These are phyloP conservation scores for Siderastrea siderea DNA, from an alignment of 92 coral and sea anemone species.

Conservation along the genomic window DNA sequence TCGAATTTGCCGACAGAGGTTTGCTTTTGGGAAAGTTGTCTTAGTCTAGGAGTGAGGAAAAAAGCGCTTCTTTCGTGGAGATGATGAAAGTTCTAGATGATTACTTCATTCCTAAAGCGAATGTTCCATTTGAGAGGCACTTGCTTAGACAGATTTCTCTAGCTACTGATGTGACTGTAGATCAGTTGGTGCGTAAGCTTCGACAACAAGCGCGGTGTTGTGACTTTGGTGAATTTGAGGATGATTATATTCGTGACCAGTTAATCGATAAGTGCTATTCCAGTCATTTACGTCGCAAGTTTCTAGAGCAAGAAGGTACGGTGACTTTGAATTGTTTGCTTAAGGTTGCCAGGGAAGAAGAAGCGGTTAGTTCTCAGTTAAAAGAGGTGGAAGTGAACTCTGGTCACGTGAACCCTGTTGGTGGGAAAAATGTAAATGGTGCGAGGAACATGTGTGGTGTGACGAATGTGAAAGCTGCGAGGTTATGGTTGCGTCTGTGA, in stretches of 20 bases:
- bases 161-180: constrained; percentile 14
- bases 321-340: constrained; percentile 14
- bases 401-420: background rate
- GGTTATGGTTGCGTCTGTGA: constrained; percentile 12
- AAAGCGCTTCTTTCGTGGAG: background rate
- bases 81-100: constrained; percentile 27
- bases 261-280: constrained; percentile 30
- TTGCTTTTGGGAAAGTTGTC: too few relatives aligned
- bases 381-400: constrained; percentile 1
- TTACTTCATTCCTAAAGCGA: constrained; percentile 20
- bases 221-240: too few relatives aligned
- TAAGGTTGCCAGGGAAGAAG: constrained; percentile 15
- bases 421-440: background rate
- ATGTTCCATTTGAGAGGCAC: constrained; percentile 36
- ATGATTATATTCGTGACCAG: constrained; percentile 36
- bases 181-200: constrained; percentile 40
- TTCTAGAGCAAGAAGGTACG: constrained; percentile 19
- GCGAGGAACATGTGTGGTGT: too few relatives aligned
- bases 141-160: constrained; percentile 18
- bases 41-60: too few relatives aligned
- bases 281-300: constrained; percentile 1
- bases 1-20: too few relatives aligned
- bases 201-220: constrained; percentile 34
- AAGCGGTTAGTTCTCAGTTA: constrained; percentile 30
- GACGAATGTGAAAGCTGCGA: too few relatives aligned